Evolutionary conservation across 53 echinoderm and acorn worm genomes (phyloP).

Genomic region (Actinopyga echinites): DNA sequence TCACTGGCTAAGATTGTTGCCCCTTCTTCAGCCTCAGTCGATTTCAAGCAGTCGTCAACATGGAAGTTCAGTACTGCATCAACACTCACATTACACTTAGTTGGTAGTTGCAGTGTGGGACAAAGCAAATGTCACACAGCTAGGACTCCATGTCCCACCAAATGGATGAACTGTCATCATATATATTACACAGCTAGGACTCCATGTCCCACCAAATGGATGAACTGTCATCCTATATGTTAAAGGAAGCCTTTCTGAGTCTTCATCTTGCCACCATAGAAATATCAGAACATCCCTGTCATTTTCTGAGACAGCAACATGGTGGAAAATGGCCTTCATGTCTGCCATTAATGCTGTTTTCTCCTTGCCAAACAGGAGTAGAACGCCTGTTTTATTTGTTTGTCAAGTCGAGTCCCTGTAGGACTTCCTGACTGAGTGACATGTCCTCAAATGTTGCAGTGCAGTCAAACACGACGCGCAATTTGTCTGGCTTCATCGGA

Average conservation of each 20-base stretch:
- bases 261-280: conserved; percentile 65
- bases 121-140: not conserved
- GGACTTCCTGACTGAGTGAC: conserved; percentile 29
- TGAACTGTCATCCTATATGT: conserved; percentile 74
- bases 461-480: conserved; percentile 41
- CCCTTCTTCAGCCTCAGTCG: conserved; percentile 11
- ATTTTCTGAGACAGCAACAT: conserved; percentile 37
- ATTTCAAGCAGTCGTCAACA: conserved; percentile 58
- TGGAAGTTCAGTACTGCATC: conserved; percentile 38
- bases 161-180: conserved; percentile 78
- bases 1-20: conserved; percentile 35
- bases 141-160: conserved; percentile 36
- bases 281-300: conserved; percentile 60
- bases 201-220: conserved; percentile 56
- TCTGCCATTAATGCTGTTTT: conserved; percentile 64
- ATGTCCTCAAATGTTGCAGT: not conserved
- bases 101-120: no score
- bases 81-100: no score
- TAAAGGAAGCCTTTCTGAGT: conserved; percentile 5
- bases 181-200: conserved; percentile 35
- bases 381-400: conserved; percentile 43
- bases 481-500: conserved; percentile 33
- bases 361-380: conserved; percentile 23
- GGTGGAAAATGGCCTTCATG: conserved; percentile 69
- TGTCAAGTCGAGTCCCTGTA: conserved; percentile 46